Base-by-base conservation (phyloP, 2,797 vertebrate genomes). In the Valencia hispanica region DNA sequence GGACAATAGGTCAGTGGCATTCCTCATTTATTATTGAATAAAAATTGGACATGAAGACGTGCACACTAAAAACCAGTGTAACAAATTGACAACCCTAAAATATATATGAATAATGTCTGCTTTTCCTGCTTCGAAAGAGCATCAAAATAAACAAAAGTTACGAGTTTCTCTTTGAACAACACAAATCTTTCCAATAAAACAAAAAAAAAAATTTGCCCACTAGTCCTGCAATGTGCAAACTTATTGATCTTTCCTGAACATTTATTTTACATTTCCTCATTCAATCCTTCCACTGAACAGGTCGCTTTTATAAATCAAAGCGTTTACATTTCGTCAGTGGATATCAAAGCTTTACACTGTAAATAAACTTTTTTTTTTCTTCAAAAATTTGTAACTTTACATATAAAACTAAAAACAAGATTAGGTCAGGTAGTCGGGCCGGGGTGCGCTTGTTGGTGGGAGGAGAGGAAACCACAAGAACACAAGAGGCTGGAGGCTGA, bases 1-100 rank as follows among this genome's bases (percentile, higher is more conserved):
- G 68, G 43, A 22, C 11, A 27, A 65, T 50, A 84, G 68, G 39
- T 89, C 82, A 86, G 86, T 89, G 83, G 73, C 79, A 80, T 85
- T 88, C 83, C 81, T 91, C 80, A 80, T 93, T 91, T 99, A 97
- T 99, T 98, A 96, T 88, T 93, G 94, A 96, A 97, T 97, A 98
- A 97, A 99, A 99, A 97, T 96, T 94, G 85, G 88, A 97, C 95
- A 90, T 95, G 93, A 94, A 96, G 95, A 97, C 96, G 95, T 98
- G 98, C 97, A 98, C 97, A 98, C 97, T 97, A 96, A 97, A 97
- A 95, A 97, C 96, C 97, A 98, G 97, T 98, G 97, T 97, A 97
- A 97, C 96, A 97, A 98, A 97, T 92, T 95, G 93, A 96, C 93
- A 95, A 96, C 94, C 84, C 89, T 96, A 96, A 97, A 96, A 96